Evolutionary conservation across 2,113 vertebrate genomes (phyloP).

Genomic region (Limnothrissa miodon): DNA sequence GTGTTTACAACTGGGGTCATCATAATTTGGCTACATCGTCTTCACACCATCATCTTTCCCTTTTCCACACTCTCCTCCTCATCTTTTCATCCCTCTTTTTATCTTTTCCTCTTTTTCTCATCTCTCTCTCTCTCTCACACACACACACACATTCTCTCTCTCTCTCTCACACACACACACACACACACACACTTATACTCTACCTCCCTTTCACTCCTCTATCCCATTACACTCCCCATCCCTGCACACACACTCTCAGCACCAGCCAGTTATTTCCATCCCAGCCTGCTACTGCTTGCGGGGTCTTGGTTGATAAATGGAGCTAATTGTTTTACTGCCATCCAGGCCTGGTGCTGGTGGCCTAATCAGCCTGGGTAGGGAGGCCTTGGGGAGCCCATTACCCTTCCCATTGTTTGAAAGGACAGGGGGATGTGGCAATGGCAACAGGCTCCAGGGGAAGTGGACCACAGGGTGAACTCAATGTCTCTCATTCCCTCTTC

Average conservation of each 20-base stretch:
- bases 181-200: neutral
- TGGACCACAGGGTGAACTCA: slow-evolving; percentile 56
- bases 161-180: slow-evolving; percentile 23
- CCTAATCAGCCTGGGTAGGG: slow-evolving; percentile 72
- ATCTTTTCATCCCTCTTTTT: slow-evolving; percentile 19
- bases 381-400: slow-evolving; percentile 77
- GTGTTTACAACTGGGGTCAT: slow-evolving; percentile 13
- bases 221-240: slow-evolving; percentile 16
- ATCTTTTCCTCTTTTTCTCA: neutral
- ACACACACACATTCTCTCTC: slow-evolving; percentile 16
- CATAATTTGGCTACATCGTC: neutral
- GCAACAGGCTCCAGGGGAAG: slow-evolving; percentile 58
- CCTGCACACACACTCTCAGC: slow-evolving; percentile 20
- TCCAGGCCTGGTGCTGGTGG: slow-evolving; percentile 69
- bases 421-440: slow-evolving; percentile 65
- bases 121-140: slow-evolving; percentile 17
- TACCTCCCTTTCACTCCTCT: slow-evolving; percentile 9
- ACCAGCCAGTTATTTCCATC: slow-evolving; percentile 30
- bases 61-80: slow-evolving; percentile 9
- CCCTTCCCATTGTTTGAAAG: slow-evolving; percentile 76
- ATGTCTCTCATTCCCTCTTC: neutral
- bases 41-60: slow-evolving; percentile 26
- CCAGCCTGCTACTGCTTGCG: slow-evolving; percentile 47
- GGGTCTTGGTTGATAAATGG: slow-evolving; percentile 75
- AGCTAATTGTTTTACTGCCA: slow-evolving; percentile 77